phyloP scores from a whole-genome alignment of 2,888 invertebrate genomes.

The Clistopyga incitator region DNA sequence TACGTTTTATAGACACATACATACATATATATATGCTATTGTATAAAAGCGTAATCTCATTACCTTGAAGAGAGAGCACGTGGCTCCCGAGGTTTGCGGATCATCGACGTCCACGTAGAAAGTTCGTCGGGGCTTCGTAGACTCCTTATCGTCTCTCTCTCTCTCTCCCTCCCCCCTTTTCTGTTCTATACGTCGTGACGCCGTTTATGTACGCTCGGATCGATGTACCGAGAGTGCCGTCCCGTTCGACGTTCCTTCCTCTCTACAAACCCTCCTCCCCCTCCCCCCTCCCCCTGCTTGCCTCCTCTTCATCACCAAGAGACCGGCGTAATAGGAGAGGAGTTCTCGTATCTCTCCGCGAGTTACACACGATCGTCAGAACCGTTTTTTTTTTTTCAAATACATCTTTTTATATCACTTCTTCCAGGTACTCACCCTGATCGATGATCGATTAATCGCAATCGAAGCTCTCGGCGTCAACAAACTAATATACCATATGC shows the following conservation, averaged over 20 bases:
- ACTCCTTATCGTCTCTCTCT: conserved; percentile 33
- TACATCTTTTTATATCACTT: conserved; percentile 16
- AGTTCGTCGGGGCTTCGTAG: conserved; percentile 46
- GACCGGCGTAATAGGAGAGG: conserved; percentile 39
- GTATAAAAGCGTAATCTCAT: conserved; percentile 40
- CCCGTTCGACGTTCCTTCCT: conserved; percentile 54
- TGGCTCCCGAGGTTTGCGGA: conserved; percentile 34
- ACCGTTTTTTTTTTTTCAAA: not conserved
- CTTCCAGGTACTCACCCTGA: conserved; percentile 61
- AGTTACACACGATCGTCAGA: conserved; percentile 19
- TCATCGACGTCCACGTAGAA: conserved; percentile 43
- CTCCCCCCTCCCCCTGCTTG: conserved; percentile 17
- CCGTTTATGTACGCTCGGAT: conserved; percentile 56
- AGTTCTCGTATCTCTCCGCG: conserved; percentile 15
- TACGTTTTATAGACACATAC: not conserved
- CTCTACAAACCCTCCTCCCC: conserved; percentile 12
- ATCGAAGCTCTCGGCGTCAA: conserved; percentile 9
- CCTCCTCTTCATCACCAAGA: conserved; percentile 2
- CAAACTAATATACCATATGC: not conserved
- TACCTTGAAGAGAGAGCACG: conserved; percentile 54
- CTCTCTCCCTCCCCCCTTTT: conserved; percentile 22
- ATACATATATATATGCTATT: conserved; percentile 1
- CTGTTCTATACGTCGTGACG: conserved; percentile 45
- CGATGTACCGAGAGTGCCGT: conserved; percentile 61
- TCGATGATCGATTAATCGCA: conserved; percentile 33